Conservation (phyloP, 2,888 invertebrate genomes). For the Leucophora obtusa region DNA sequence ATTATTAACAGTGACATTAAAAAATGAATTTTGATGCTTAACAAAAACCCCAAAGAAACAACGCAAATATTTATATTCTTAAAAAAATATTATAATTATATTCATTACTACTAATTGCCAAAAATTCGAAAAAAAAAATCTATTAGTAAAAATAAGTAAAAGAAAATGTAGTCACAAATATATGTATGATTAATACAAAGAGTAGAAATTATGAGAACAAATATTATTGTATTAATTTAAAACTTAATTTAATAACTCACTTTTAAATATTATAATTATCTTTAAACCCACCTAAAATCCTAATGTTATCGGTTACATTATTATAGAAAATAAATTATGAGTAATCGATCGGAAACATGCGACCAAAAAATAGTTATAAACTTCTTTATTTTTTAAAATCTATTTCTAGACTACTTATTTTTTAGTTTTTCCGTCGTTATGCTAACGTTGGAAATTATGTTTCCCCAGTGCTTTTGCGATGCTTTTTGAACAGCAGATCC, state of each 20-base stretch:
- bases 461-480: too few relatives aligned
- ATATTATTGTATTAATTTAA: slow-evolving; percentile 16
- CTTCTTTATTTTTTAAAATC: too few relatives aligned
- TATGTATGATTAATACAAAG: slow-evolving; percentile 3
- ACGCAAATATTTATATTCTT: slow-evolving; percentile 59
- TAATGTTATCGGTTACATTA: background rate
- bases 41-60: slow-evolving; percentile 20
- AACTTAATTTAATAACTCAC: slow-evolving; percentile 12
- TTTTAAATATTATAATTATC: slow-evolving; percentile 20
- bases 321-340: background rate
- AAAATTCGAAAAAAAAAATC: slow-evolving; percentile 40
- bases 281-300: background rate
- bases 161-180: slow-evolving; percentile 35
- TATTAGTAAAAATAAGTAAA: slow-evolving; percentile 45
- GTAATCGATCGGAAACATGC: background rate
- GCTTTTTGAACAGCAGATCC: too few relatives aligned
- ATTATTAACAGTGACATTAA: slow-evolving; percentile 79
- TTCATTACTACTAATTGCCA: slow-evolving; percentile 39
- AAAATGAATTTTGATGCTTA: slow-evolving; percentile 38
- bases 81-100: slow-evolving; percentile 26
- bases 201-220: background rate
- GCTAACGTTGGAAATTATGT: too few relatives aligned
- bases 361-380: too few relatives aligned
- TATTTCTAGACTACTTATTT: too few relatives aligned
- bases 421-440: too few relatives aligned